phyloP scores from a whole-genome alignment of 1,140 invertebrate genomes.

The Ridgeia piscesae region DNA sequence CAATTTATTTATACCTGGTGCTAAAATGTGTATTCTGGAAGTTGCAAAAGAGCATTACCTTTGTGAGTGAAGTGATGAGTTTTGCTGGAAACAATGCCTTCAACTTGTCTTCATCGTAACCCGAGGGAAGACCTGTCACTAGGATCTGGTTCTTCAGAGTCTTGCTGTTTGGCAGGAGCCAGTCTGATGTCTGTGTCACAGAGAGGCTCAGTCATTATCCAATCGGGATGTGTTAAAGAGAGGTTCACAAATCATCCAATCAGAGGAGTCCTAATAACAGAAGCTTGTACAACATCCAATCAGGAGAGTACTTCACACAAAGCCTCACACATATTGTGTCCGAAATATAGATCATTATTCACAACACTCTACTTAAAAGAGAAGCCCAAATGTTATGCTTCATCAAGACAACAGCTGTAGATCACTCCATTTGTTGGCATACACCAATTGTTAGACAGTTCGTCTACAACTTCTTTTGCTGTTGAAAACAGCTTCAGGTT shows the following conservation, averaged over 20 bases:
- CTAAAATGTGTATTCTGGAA: no score
- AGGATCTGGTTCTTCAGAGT: slow-evolving; percentile 45
- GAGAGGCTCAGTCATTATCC: neutral
- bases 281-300: neutral
- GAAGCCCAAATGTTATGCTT: no score
- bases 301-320: neutral
- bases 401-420: no score
- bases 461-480: neutral
- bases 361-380: neutral
- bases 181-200: slow-evolving; percentile 35
- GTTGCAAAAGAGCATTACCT: neutral
- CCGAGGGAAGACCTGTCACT: slow-evolving; percentile 51
- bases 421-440: no score
- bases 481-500: neutral
- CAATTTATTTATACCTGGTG: no score
- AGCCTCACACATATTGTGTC: neutral
- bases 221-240: neutral
- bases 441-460: no score
- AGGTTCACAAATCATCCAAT: neutral
- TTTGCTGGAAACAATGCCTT: slow-evolving; percentile 42
- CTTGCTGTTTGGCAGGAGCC: slow-evolving; percentile 46
- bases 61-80: slow-evolving; percentile 9
- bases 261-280: neutral
- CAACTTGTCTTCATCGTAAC: slow-evolving; percentile 38
- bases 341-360: neutral